phyloP scores from a whole-genome alignment of 2,797 vertebrate genomes.

The Bradypodion ventrale region DNA sequence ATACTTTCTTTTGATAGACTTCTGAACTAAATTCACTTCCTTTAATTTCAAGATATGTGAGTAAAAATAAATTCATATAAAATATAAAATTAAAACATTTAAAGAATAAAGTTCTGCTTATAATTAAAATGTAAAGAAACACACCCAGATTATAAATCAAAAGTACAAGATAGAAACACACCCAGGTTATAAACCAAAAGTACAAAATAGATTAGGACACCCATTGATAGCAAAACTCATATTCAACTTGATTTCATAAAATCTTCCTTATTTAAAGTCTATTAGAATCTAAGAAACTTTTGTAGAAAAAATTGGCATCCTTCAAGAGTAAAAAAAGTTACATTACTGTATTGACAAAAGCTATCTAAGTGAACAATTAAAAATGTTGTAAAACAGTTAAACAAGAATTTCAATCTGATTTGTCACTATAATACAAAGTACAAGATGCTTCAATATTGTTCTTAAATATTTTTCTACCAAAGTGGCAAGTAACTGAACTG shows the following conservation, averaged over 20 bases:
- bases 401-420: background rate
- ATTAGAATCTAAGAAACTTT: background rate
- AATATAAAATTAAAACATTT: background rate
- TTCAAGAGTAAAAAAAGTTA: background rate
- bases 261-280: constrained; percentile 13
- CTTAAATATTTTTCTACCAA: background rate
- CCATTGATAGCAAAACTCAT: constrained; percentile 22
- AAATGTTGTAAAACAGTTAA: background rate
- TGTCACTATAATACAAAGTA: background rate
- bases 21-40: background rate
- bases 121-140: constrained; percentile 33
- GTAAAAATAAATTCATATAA: background rate
- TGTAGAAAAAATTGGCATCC: background rate
- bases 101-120: constrained; percentile 14
- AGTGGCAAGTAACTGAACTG: background rate
- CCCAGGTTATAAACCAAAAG: constrained; percentile 40
- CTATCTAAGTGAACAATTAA: background rate
- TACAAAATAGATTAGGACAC: constrained; percentile 35
- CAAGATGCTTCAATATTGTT: background rate
- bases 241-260: constrained; percentile 31
- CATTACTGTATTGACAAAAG: background rate
- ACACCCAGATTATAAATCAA: constrained; percentile 25
- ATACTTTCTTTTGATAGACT: background rate
- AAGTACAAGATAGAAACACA: constrained; percentile 41
- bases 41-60: background rate